These are phyloP conservation scores for Coenonympha glycerion DNA, from an alignment of 2,888 invertebrate species.

Conservation along the genomic window DNA sequence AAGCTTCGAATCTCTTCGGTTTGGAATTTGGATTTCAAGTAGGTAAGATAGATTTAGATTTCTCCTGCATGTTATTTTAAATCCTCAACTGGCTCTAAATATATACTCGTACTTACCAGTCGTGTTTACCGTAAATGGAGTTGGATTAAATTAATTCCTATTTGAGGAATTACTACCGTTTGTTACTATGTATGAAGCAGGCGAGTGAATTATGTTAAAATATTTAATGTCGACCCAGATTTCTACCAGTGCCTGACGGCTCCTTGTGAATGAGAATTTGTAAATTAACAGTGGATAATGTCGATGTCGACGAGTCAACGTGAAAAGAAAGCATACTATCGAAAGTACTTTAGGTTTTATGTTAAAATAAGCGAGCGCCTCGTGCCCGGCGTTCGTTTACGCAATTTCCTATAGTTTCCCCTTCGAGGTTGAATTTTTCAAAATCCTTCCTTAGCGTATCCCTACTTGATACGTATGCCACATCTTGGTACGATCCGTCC, in stretches of 20 bases:
- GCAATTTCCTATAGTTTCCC: no score
- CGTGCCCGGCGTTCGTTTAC: no score
- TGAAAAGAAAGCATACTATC: conserved; percentile 4
- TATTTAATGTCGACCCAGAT: conserved; percentile 56
- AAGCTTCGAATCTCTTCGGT: neutral
- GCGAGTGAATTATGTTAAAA: conserved; percentile 55
- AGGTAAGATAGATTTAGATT: neutral
- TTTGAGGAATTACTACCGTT: conserved; percentile 39
- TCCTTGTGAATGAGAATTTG: conserved; percentile 48
- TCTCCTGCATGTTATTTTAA: conserved; percentile 10
- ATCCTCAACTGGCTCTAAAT: conserved; percentile 30
- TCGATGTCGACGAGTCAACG: conserved; percentile 3
- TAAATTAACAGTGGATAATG: conserved; percentile 20
- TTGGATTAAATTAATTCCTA: conserved; percentile 35
- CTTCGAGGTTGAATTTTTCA: no score
- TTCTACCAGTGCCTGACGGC: conserved; percentile 39
- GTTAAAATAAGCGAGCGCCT: no score
- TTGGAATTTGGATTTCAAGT: neutral
- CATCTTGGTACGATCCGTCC: no score
- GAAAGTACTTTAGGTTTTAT: no score
- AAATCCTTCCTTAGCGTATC: no score
- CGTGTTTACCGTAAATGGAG: conserved; percentile 32
- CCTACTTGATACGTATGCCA: no score
- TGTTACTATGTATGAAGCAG: conserved; percentile 41
- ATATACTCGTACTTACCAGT: no score